These are phyloP conservation scores for Pollachius pollachius DNA, from an alignment of 2,113 vertebrate species.

Conservation along the genomic window DNA sequence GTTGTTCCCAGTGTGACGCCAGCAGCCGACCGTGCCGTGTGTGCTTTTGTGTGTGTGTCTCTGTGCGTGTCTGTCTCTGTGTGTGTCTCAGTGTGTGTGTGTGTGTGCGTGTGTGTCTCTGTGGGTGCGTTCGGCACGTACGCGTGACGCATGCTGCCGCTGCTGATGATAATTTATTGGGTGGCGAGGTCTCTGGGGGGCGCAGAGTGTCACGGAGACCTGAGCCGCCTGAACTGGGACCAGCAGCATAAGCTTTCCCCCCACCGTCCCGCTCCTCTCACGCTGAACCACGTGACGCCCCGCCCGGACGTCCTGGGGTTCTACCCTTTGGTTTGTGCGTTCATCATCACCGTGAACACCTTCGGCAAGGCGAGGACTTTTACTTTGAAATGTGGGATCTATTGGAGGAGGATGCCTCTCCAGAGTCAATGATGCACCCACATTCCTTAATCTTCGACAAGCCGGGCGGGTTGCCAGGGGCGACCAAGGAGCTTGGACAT, in stretches of 20 bases:
- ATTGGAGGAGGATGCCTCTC: not conserved
- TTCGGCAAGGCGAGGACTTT: not conserved
- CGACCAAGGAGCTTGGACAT: slow-evolving; percentile 4
- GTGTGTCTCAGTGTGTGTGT: too few relatives aligned
- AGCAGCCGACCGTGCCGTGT: too few relatives aligned
- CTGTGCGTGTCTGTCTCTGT: too few relatives aligned
- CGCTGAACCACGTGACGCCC: too few relatives aligned
- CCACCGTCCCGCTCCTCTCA: too few relatives aligned
- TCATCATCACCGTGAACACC: slow-evolving; percentile 28
- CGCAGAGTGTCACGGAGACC: too few relatives aligned
- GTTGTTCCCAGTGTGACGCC: too few relatives aligned
- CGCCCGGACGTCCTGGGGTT: too few relatives aligned
- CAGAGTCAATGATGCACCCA: slow-evolving; percentile 40
- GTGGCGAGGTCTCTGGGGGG: slow-evolving; percentile 26
- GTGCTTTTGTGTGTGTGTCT: not conserved
- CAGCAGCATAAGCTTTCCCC: too few relatives aligned
- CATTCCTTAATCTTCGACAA: slow-evolving; percentile 62
- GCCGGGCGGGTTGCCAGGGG: slow-evolving; percentile 15
- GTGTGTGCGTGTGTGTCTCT: too few relatives aligned
- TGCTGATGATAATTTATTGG: slow-evolving; percentile 91
- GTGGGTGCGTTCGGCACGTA: not conserved
- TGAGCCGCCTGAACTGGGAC: too few relatives aligned
- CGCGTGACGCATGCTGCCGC: slow-evolving; percentile 44
- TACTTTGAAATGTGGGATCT: not conserved
- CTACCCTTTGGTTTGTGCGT: slow-evolving; percentile 11